Conservation (phyloP, 2,113 vertebrate genomes). For the Australoheros scitulus region DNA sequence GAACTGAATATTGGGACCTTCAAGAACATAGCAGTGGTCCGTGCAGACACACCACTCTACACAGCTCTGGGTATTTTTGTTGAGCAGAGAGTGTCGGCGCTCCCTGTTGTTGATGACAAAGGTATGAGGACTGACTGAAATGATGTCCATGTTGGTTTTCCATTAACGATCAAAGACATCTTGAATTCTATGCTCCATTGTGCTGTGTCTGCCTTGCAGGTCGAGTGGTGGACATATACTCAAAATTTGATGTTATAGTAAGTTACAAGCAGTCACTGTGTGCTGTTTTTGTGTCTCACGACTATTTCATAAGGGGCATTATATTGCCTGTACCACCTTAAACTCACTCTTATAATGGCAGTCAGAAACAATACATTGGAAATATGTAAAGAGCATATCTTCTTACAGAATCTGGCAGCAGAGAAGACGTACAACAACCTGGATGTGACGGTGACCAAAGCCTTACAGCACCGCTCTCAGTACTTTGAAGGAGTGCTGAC, state of each 20-base stretch:
- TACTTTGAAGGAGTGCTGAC: conserved; percentile 97
- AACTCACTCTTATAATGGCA: background rate
- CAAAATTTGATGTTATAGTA: conserved; percentile 98
- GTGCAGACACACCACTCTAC: conserved; percentile 90
- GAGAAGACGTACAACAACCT: conserved; percentile 99
- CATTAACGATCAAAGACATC: background rate
- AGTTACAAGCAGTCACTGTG: conserved; percentile 72
- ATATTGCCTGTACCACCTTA: background rate
- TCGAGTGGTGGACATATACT: conserved; percentile 96
- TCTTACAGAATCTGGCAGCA: conserved; percentile 90
- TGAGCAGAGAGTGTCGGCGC: conserved; percentile 92
- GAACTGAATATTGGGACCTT: conserved; percentile 94
- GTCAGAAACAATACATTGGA: background rate
- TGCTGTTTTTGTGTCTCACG: background rate
- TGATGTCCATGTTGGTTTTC: background rate
- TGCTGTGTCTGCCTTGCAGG: conserved; percentile 76
- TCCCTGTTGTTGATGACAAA: conserved; percentile 93
- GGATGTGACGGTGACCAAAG: conserved; percentile 96
- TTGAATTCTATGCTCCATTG: background rate
- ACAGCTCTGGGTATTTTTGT: conserved; percentile 97
- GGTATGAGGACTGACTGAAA: conserved; percentile 74
- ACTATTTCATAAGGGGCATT: background rate
- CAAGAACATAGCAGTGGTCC: conserved; percentile 90
- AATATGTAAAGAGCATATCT: background rate
- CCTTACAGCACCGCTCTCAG: conserved; percentile 94